phyloP scores from a whole-genome alignment of 1,140 invertebrate species.

The Brachionus calyciflorus region DNA sequence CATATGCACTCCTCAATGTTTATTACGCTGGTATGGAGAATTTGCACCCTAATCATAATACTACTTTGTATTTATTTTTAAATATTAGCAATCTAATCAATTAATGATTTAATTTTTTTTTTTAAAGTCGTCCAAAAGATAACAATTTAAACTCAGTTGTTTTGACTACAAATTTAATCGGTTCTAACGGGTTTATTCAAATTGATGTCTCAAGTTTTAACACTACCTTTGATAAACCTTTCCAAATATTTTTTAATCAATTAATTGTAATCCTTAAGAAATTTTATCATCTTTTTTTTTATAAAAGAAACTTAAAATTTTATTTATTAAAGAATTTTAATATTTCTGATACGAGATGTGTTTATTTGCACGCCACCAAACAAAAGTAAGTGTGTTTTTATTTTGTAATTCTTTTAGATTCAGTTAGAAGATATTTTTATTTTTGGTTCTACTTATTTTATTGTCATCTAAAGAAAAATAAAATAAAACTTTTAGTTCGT shows the following conservation, averaged over 20 bases:
- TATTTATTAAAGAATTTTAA: constrained; percentile 1
- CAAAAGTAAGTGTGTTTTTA: too few relatives aligned
- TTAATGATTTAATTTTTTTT: background rate
- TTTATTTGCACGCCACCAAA: too few relatives aligned
- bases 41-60: constrained; percentile 22
- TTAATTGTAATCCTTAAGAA: background rate
- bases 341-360: constrained; percentile 43
- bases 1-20: constrained; percentile 16
- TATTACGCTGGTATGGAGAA: constrained; percentile 41
- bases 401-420: too few relatives aligned
- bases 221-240: background rate
- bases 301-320: background rate
- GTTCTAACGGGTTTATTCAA: background rate
- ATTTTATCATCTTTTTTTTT: background rate
- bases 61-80: background rate
- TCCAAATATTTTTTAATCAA: background rate
- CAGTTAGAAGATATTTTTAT: too few relatives aligned
- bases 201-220: background rate
- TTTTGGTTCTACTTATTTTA: too few relatives aligned
- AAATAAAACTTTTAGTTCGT: background rate
- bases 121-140: constrained; percentile 30
- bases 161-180: background rate
- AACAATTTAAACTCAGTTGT: constrained; percentile 27
- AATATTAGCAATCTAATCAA: background rate
- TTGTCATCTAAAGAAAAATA: background rate